These are phyloP conservation scores for Marmota flaviventris DNA, from an alignment of 2,113 vertebrate genomes.

Conservation along the genomic window DNA sequence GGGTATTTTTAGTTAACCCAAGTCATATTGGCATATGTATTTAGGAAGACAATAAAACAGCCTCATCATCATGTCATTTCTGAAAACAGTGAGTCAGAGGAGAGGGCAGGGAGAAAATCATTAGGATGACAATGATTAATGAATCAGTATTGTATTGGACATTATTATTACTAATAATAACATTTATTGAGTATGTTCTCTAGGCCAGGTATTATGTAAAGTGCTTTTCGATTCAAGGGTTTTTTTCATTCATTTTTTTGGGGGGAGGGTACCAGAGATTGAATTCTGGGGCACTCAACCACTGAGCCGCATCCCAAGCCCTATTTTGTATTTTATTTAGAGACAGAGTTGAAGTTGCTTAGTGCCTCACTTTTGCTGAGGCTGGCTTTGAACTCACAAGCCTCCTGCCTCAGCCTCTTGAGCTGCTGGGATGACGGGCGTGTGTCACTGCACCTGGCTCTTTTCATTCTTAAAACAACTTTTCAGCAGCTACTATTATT, in stretches of 20 bases:
- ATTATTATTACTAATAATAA: not conserved
- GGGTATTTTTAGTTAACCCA: constrained; percentile 15
- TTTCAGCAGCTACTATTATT: not conserved
- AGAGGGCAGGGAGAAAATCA: not conserved
- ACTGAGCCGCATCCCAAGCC: too few relatives aligned
- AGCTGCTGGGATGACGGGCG: too few relatives aligned
- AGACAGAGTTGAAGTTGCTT: too few relatives aligned
- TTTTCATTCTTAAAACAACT: not conserved
- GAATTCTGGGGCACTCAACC: too few relatives aligned
- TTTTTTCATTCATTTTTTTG: too few relatives aligned
- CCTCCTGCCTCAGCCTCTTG: too few relatives aligned
- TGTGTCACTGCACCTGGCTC: too few relatives aligned
- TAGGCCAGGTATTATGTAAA: not conserved
- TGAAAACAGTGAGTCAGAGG: constrained; percentile 7
- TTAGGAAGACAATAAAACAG: not conserved
- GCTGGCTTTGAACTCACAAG: too few relatives aligned
- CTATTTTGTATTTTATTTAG: too few relatives aligned
- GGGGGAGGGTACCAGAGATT: too few relatives aligned
- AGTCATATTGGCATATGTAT: not conserved
- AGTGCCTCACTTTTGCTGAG: too few relatives aligned
- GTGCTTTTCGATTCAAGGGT: not conserved
- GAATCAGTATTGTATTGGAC: not conserved
- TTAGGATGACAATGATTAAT: not conserved
- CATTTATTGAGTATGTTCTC: not conserved
- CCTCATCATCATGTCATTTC: not conserved